Base-by-base conservation (phyloP, 2,113 vertebrate genomes). In the Diphyllodes magnificus region DNA sequence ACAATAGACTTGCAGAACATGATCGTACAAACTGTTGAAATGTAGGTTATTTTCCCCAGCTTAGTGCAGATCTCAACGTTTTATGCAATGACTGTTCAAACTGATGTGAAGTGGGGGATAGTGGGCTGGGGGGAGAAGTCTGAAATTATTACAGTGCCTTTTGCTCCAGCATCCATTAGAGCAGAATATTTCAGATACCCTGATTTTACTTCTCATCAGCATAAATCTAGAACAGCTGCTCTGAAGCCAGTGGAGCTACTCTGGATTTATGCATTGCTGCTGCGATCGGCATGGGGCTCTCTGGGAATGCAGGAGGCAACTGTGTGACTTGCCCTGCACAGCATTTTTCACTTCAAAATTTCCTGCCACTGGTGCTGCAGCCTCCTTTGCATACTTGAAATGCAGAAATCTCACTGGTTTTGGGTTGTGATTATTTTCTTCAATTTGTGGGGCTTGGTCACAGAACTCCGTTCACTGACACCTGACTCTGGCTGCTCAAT, bases 401-500 rank as follows among this genome's bases (percentile, higher is more conserved):
- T 20, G 4, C 37, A 9, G 31, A 79, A 75, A 42, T 37, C 81
- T 84, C 15, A 0, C 37, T 44, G 31, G 5, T 87, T 88, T 75
- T 5, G 7, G 24, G 13, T 63, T 88, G n/a, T 88, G 69, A 61
- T 91, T 65, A 39, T 93, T 95, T 88, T 83, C 68, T 93, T 86
- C 86, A 40, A 1, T 91, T 76, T 56, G 42, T 85, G 53, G 33
- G 49, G 80, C 80, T 93, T 71, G 88, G 35, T 81, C 11, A 12
- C 23, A 17, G 9, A 31, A 25, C 82, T 51, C 70, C 14, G 0
- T 54, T 93, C 53, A 8, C 53, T 50, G n/a, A 44, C 73, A 81
- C 59, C 39, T 50, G 89, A 27, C 73, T 96, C 47, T 54, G 68
- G 30, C 69, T 57, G 93, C 79, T 97, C 87, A 23, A 84, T 94